Base-by-base conservation (phyloP, 2,113 vertebrate genomes). In the Lethenteron reissneri region DNA sequence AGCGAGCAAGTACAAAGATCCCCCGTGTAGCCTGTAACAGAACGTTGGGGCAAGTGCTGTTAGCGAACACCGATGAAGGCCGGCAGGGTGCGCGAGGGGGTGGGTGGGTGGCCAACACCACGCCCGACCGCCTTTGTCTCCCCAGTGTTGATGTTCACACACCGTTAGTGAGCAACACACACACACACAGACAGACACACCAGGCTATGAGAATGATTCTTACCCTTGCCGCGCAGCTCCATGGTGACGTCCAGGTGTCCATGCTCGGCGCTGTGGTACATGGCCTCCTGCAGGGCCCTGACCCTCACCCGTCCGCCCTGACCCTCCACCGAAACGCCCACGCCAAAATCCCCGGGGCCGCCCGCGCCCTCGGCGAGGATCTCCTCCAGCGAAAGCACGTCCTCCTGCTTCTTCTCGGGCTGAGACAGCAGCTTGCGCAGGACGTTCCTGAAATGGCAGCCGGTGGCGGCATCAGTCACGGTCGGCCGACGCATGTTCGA, bases 181-280 rank as follows among this genome's bases (percentile, higher is more conserved):
- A 41, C 41, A 41, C 41, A 6, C 5, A 41, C 5, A 6, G 3
- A 41, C 41, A 41, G 41, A 41, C 41, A 41, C 41, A 41, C 41
- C 41, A 41, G 41, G 41, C 41, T 41, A 41, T 7, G 41, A 41
- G 41, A 7, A 41, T 41, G 41, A 41, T 41, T 7, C 41, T 41
- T 41, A 99, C 94, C 92, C 8, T 97, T 79, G 0, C 84, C 82
- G 75, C 85, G 78, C 57, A 99, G 86, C 83, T 99, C 94, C 88
- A 96, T 86, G 80, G 92, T 99, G 81, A 99, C 92, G 69, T 99
- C 92, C 71, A 97, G 84, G 7, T 97, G 97, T 73, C 91, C 86
- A 0, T 99, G 94, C 78, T 97, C 94, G 0, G 91, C 87, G 0
- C 94, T 99, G 83, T 94, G 95, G 77, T 94, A 99, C 80, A 87